Evolutionary conservation across 2,797 vertebrate genomes (phyloP).

Genomic region (Myripristis murdjan): DNA sequence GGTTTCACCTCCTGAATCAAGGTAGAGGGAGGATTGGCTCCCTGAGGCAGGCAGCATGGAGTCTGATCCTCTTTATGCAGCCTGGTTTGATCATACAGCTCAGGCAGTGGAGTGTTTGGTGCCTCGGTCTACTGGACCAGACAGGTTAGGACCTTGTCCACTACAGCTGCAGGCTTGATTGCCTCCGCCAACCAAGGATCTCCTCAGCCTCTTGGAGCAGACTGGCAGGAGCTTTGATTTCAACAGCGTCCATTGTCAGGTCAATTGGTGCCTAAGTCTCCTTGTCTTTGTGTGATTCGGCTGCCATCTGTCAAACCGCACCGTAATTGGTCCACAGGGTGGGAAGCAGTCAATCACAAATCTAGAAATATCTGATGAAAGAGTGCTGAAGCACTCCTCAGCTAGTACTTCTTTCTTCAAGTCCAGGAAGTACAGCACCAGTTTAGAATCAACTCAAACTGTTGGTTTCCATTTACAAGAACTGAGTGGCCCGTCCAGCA

Average conservation of each 20-base stretch:
- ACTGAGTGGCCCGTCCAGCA: neutral
- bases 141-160: constrained; percentile 35
- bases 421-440: neutral
- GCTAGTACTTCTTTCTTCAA: no score
- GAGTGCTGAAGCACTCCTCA: no score
- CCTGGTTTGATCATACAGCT: constrained; percentile 27
- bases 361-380: neutral
- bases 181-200: constrained; percentile 17
- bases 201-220: constrained; percentile 3
- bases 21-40: neutral
- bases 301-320: neutral
- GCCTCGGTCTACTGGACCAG: constrained; percentile 27
- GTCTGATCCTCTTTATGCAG: constrained; percentile 27
- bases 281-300: constrained; percentile 28
- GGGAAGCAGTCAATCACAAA: neutral
- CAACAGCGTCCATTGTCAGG: constrained; percentile 13
- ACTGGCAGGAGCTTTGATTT: constrained; percentile 30
- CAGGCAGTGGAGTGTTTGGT: constrained; percentile 38
- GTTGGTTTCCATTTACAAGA: neutral
- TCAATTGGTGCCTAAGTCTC: constrained; percentile 32
- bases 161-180: constrained; percentile 44
- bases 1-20: constrained; percentile 40
- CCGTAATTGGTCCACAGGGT: neutral
- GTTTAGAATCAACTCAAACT: neutral
- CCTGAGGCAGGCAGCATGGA: neutral